Conservation (phyloP, 2,888 invertebrate species). For the Priocnemis perturbator region DNA sequence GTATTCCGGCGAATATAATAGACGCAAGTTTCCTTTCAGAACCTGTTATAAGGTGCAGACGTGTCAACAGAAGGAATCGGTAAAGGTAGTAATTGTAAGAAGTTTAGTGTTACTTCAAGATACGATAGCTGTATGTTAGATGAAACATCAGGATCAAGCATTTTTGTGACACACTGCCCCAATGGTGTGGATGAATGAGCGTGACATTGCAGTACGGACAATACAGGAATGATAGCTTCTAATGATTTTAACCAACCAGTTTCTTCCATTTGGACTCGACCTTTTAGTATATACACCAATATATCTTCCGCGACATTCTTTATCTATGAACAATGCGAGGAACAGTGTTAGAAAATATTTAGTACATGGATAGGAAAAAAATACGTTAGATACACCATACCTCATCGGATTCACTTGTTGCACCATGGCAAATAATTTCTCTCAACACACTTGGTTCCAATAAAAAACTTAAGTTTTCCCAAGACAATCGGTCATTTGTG, state of each 20-base stretch:
- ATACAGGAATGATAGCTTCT: constrained; percentile 78
- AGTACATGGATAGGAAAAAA: neutral
- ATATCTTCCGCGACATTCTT: constrained; percentile 79
- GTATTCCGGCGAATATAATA: constrained; percentile 74
- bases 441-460: constrained; percentile 79
- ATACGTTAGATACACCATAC: constrained; percentile 55
- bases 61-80: neutral
- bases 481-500: constrained; percentile 71
- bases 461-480: constrained; percentile 78
- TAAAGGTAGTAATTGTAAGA: neutral
- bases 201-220: constrained; percentile 80
- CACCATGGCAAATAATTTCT: constrained; percentile 82
- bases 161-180: constrained; percentile 80
- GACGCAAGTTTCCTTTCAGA: constrained; percentile 76
- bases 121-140: constrained; percentile 78
- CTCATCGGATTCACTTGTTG: constrained; percentile 75
- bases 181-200: constrained; percentile 76
- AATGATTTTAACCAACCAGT: constrained; percentile 80
- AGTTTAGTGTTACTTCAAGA: constrained; percentile 68
- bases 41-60: constrained; percentile 61
- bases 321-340: constrained; percentile 75
- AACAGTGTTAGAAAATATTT: neutral
- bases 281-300: constrained; percentile 80
- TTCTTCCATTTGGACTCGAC: constrained; percentile 80
- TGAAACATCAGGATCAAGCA: constrained; percentile 81